Evolutionary conservation across 2,113 vertebrate species (phyloP).

Genomic region (Rissa tridactyla): DNA sequence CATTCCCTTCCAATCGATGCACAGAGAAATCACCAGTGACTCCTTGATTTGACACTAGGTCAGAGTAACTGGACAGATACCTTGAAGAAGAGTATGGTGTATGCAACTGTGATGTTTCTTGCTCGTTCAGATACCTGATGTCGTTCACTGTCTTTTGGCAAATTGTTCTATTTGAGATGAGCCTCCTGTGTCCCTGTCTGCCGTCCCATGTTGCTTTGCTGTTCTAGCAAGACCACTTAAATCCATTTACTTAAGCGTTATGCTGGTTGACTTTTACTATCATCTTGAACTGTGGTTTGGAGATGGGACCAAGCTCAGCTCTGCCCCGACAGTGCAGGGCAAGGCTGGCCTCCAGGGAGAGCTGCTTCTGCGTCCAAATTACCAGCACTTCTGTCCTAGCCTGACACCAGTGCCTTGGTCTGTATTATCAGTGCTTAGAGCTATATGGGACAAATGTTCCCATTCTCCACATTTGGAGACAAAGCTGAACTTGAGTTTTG

Average conservation of each 20-base stretch:
- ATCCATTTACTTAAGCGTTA: fast-evolving
- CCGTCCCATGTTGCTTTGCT: background rate
- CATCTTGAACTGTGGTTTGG: background rate
- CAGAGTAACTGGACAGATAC: background rate
- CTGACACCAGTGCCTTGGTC: background rate
- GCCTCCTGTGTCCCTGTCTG: background rate
- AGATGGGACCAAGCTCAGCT: background rate
- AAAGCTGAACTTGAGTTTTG: background rate
- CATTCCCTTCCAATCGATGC: background rate
- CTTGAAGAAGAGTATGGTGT: background rate
- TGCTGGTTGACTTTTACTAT: background rate
- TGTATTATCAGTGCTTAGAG: background rate
- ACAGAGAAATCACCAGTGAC: background rate
- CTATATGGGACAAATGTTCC: background rate
- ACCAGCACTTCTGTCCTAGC: background rate
- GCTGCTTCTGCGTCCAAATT: background rate
- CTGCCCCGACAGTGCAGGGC: background rate
- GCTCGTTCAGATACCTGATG: background rate
- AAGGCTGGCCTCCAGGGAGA: background rate
- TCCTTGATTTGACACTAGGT: background rate
- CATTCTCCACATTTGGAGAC: background rate
- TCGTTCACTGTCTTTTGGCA: background rate
- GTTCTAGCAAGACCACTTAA: background rate
- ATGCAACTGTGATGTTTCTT: background rate
- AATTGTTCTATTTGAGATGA: background rate